Base-by-base conservation (phyloP, 2,888 invertebrate genomes). In the Clepsis dumicolana region DNA sequence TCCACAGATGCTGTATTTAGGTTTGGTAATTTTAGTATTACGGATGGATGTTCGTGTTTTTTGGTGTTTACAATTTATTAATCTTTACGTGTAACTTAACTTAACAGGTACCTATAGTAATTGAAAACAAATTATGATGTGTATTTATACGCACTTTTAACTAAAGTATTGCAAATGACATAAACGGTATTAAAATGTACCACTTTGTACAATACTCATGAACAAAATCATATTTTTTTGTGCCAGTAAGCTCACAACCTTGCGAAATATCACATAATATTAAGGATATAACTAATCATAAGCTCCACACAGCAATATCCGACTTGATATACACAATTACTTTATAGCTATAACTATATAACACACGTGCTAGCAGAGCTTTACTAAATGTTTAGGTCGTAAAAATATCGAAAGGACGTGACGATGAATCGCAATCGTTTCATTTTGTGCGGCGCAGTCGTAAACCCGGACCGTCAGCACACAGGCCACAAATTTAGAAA, bases 371-470 rank as follows among this genome's bases (percentile, higher is more conserved):
- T 54, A 50, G 53, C 64, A 66, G 63, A 60, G 69, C 71, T 67
- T 65, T 62, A 71, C 65, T 69, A 64, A 73, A 72, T 72, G 71
- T 65, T 74, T 72, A 71, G 72, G 68, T 75, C 74, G 78, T 72
- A 74, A 78, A 76, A 75, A 73, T 70, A 73, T 71, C 71, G 72
- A 63, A 59, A 69, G 61, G 69, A 77, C 86, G 84, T 85, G 86
- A 78, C 80, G 70, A 27, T 70, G 84, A 80, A 82, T 80, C 74
- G 75, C 76, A 77, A 85, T 81, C 76, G 77, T 80, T 81, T 85
- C 82, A 82, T 86, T 84, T 81, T 74, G 75, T 54, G 61, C 56
- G 29, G 44, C 59, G 41, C 52, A 62, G 63, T 68, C 67, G 57
- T 68, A 63, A 68, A 68, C 57, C 35, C 52, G 41, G 63, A 38